Evolutionary conservation across 2,888 invertebrate species (phyloP).

Genomic region (Eristalis arbustorum): DNA sequence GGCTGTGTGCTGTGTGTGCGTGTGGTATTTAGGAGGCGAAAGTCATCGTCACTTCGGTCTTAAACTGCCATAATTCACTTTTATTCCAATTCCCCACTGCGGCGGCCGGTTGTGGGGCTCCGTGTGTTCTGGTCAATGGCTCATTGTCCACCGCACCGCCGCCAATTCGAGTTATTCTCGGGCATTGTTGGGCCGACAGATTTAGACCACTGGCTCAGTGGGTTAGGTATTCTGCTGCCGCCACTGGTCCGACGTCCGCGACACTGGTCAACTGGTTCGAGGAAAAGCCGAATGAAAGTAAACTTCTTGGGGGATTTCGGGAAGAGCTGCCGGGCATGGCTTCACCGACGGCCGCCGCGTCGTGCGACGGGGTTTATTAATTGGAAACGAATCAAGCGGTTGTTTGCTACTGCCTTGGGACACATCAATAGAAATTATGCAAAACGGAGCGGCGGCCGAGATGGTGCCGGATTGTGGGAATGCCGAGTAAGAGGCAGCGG

Average conservation of each 20-base stretch:
- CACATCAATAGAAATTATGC: background rate
- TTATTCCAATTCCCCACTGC: conserved; percentile 25
- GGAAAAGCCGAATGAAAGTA: conserved; percentile 24
- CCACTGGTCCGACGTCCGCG: background rate
- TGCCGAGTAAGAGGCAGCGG: background rate
- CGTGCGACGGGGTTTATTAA: background rate
- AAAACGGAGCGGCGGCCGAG: background rate
- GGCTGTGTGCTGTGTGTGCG: background rate
- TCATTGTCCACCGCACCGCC: conserved; percentile 27
- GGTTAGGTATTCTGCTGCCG: conserved; percentile 16
- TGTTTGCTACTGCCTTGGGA: background rate
- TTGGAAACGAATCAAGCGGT: background rate
- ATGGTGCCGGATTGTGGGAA: background rate
- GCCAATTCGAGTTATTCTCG: conserved; percentile 19
- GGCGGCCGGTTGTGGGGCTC: conserved; percentile 13
- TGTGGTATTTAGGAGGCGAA: conserved; percentile 28
- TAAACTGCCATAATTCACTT: conserved; percentile 32
- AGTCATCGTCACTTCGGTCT: conserved; percentile 29
- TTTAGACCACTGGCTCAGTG: conserved; percentile 47
- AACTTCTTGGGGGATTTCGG: conserved; percentile 1
- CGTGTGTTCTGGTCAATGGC: conserved; percentile 32
- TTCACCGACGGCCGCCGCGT: background rate
- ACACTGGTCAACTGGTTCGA: conserved; percentile 26
- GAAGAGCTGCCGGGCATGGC: background rate
- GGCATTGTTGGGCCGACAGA: conserved; percentile 29